Evolutionary conservation across 2,113 vertebrate genomes (phyloP).

Genomic region (Triplophysa tibetana): DNA sequence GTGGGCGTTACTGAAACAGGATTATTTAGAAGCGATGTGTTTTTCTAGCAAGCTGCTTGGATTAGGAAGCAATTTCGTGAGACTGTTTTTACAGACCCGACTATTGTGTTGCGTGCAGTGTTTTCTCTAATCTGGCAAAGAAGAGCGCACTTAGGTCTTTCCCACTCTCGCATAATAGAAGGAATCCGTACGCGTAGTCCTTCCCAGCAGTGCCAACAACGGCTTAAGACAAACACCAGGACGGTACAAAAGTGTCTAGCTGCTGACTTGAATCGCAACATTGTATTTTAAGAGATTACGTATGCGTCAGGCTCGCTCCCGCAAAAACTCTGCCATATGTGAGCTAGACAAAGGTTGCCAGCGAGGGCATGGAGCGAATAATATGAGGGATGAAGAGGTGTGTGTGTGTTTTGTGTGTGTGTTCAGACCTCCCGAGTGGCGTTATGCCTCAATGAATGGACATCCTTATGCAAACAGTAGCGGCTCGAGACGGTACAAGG

Average conservation of each 20-base stretch:
- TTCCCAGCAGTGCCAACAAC: not conserved
- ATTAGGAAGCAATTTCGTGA: constrained; percentile 27
- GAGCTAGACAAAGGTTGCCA: constrained; percentile 45
- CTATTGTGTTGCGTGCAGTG: not conserved
- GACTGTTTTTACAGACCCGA: constrained; percentile 13
- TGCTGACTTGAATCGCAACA: constrained; percentile 40
- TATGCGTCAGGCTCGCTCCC: not conserved
- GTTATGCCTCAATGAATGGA: constrained; percentile 37
- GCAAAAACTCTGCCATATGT: constrained; percentile 36
- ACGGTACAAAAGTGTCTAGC: constrained; percentile 26
- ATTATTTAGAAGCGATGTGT: not conserved
- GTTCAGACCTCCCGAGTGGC: constrained; percentile 29
- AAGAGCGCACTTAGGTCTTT: constrained; percentile 2
- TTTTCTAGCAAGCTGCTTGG: not conserved
- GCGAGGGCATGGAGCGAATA: constrained; percentile 39
- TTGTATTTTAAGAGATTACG: constrained; percentile 23
- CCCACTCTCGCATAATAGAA: constrained; percentile 55
- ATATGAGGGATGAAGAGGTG: constrained; percentile 31
- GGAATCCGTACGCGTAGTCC: constrained; percentile 47
- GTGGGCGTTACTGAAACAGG: not conserved
- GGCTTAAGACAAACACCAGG: constrained; percentile 18
- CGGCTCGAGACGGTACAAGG: constrained; percentile 24
- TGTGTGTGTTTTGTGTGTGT: constrained; percentile 12
- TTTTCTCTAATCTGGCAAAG: constrained; percentile 16
- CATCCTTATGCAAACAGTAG: constrained; percentile 36